phyloP scores from a whole-genome alignment of 2,113 vertebrate species.

The Nycticorax nycticorax region DNA sequence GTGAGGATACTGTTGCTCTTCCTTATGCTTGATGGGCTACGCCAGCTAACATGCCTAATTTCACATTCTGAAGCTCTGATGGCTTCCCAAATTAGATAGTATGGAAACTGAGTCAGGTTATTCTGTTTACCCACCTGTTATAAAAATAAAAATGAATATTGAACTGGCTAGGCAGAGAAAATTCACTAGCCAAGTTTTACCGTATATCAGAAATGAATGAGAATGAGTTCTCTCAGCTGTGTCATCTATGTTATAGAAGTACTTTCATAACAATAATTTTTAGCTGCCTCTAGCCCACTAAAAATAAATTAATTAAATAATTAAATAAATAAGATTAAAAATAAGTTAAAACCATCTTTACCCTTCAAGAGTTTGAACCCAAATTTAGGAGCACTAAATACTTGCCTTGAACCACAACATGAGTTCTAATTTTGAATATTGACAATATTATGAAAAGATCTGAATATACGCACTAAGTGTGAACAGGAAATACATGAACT shows the following conservation, averaged over 20 bases:
- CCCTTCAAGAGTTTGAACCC: neutral
- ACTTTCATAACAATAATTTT: neutral
- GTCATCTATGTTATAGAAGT: neutral
- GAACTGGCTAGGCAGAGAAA: neutral
- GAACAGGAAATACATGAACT: neutral
- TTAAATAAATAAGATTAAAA: too few species aligned
- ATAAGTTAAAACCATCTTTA: neutral
- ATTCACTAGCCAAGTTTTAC: neutral
- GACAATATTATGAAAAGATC: neutral
- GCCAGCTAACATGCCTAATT: neutral
- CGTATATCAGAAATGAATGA: neutral
- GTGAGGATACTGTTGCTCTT: neutral
- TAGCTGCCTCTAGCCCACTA: neutral
- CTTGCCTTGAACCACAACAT: neutral
- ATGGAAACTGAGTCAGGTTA: neutral
- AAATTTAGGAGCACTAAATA: neutral
- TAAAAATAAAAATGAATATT: neutral
- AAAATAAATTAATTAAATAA: constrained; percentile 1
- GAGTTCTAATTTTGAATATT: neutral
- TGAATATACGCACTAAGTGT: neutral
- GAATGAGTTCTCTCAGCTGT: neutral
- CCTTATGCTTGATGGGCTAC: neutral
- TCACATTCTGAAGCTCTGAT: neutral
- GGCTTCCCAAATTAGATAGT: neutral
- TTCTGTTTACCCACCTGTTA: constrained; percentile 19